Percentiles rank a stretch among this genome's conserved stretches.
phyloP scores from a whole-genome alignment of 2,797 vertebrate genomes.

The Linurgus olivaceus region DNA sequence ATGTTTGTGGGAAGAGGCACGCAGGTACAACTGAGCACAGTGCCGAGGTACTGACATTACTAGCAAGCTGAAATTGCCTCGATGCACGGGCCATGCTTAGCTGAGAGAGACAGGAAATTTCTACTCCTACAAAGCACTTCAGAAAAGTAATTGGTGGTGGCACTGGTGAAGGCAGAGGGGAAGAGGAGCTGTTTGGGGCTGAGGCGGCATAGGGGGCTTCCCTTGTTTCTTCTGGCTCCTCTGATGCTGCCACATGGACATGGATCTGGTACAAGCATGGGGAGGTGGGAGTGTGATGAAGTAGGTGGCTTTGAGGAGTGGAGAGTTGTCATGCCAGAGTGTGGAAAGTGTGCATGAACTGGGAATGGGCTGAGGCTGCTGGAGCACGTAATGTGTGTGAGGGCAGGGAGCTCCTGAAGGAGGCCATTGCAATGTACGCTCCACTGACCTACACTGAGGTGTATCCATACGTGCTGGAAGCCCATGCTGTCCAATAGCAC shows the following conservation, averaged over 20 bases:
- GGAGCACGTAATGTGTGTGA: accelerated
- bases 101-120: neutral
- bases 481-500: accelerated
- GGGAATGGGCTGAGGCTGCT: neutral
- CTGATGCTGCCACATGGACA: accelerated
- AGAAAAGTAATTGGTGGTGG: neutral
- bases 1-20: constrained; percentile 16
- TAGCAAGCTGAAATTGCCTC: neutral
- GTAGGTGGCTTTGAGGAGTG: neutral
- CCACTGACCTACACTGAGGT: neutral
- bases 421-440: accelerated
- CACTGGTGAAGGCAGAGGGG: neutral
- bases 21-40: neutral
- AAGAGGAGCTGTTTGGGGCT: neutral
- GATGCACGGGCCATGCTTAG: neutral
- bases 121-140: neutral
- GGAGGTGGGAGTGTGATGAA: neutral
- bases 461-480: accelerated
- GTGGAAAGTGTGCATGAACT: neutral
- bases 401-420: neutral
- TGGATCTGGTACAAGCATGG: accelerated
- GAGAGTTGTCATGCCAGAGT: neutral
- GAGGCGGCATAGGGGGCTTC: neutral
- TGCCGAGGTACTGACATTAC: neutral
- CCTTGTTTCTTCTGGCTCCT: neutral